Conservation (phyloP, 2,888 invertebrate genomes). For the Hydraecia micacea region DNA sequence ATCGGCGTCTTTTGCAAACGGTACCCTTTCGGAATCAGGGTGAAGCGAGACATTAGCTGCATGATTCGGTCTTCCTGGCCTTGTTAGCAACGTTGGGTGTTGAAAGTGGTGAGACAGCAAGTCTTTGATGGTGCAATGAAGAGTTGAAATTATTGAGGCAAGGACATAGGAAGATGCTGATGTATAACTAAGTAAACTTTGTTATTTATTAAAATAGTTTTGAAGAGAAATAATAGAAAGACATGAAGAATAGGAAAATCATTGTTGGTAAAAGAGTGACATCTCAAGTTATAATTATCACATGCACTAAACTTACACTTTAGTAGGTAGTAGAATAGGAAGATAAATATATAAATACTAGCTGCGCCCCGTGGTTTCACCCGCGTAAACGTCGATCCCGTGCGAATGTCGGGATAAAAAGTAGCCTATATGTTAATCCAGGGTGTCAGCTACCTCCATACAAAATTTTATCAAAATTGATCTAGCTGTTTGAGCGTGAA, state of each 20-base stretch:
- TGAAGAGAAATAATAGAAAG: not conserved
- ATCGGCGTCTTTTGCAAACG: constrained; percentile 64
- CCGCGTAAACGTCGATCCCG: too few species aligned
- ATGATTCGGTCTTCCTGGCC: not conserved
- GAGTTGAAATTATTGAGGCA: not conserved
- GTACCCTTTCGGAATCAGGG: constrained; percentile 31
- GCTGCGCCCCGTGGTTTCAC: too few species aligned
- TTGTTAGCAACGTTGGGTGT: not conserved
- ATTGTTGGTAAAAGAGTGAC: not conserved
- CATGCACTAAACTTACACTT: not conserved
- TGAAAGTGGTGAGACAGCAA: not conserved
- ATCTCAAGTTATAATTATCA: not conserved
- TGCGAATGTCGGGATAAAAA: too few species aligned
- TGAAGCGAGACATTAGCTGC: constrained; percentile 21
- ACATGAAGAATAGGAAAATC: not conserved
- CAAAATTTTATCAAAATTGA: too few species aligned
- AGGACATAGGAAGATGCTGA: not conserved
- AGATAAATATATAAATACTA: too few species aligned
- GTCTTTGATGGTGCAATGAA: not conserved
- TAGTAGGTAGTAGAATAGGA: too few species aligned
- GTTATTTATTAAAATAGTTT: not conserved
- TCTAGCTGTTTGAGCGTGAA: too few species aligned
- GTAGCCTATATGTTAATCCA: too few species aligned
- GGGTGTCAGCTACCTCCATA: too few species aligned
- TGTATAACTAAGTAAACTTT: not conserved